Percentiles rank a stretch among this genome's conserved stretches.
Conservation (phyloP, 2,113 vertebrate species). For the Cyprinodon variegatus region DNA sequence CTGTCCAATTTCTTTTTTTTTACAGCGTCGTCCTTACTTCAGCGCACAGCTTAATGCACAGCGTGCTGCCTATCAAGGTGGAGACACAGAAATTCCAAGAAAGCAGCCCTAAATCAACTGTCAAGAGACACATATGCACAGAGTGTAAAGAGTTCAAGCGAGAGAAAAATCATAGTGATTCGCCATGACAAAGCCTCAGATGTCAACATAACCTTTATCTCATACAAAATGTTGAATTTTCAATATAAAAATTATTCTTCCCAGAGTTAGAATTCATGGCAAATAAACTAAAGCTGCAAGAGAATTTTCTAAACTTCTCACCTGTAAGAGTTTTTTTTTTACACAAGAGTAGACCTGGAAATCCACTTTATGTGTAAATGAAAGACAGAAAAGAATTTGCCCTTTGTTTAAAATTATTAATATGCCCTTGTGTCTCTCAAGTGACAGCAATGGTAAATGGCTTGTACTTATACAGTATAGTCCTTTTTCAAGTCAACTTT, state of each 20-base stretch:
- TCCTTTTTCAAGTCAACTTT: too few species aligned
- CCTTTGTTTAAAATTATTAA: constrained; percentile 27
- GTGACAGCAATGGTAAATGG: too few species aligned
- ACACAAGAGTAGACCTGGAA: not conserved
- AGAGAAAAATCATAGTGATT: not conserved
- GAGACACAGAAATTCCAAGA: constrained; percentile 48
- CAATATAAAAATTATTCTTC: not conserved
- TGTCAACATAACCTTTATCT: not conserved
- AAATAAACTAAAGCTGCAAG: constrained; percentile 9
- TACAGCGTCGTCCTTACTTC: constrained; percentile 40
- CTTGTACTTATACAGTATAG: too few species aligned
- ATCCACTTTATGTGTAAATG: constrained; percentile 31
- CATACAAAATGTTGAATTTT: not conserved
- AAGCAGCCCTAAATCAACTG: constrained; percentile 49
- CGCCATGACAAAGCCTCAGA: not conserved
- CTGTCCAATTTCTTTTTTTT: constrained; percentile 40
- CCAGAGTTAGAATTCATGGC: not conserved
- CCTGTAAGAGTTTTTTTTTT: constrained; percentile 1
- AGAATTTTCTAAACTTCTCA: not conserved
- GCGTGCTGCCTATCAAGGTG: constrained; percentile 33
- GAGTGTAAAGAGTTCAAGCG: constrained; percentile 24
- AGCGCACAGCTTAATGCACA: constrained; percentile 14
- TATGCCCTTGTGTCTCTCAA: too few species aligned
- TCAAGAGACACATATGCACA: constrained; percentile 16
- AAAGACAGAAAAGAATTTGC: constrained; percentile 32